Base-by-base conservation (phyloP, 2,797 vertebrate genomes). In the Coregonus sp. region DNA sequence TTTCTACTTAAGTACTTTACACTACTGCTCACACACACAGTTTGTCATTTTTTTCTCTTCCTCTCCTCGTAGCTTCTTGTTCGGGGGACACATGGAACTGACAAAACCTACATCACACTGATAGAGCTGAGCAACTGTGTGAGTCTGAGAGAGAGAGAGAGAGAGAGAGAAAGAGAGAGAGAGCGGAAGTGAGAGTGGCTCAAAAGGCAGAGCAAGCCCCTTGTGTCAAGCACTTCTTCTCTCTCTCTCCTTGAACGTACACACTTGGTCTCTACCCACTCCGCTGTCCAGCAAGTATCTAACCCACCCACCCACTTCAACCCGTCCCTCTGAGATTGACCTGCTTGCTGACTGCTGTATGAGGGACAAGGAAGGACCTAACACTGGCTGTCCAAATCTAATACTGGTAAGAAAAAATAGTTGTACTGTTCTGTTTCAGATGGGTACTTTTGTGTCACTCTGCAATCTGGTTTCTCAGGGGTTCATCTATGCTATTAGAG, bases 271-370 rank as follows among this genome's bases (percentile, higher is more conserved):
- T 72, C 70, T 56, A 80, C 89, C 83, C 89, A 79, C 86, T 91
- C 86, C 85, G 82, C 89, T 87, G 88, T 91, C 87, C 89, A 54
- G 90, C 81, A 82, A 80, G 91, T 89, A 92, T 85, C 86, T 88
- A 86, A 82, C 87, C 76, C 75, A 59, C 78, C 56, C 40, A 35
- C 75, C 70, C 76, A 1, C 59, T 78, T 69, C 33, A 35, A 63
- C 76, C 33, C 72, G 80, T 72, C 75, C 79, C 74, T 83, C 80
- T 74, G 76, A 76, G 80, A 85, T 47, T 84, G 81, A 88, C 84
- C 78, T 76, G 80, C 59, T 63, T 76, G 80, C 59, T 63, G 20
- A 25, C 20, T 63, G 59, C 80, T 81, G 82, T 40, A 47, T 47
- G 40, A 47, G 40, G 76, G 79, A 81, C 51, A 78, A 70, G 0